Conservation (phyloP, 1,140 invertebrate genomes). For the Lepidotrigona ventralis region DNA sequence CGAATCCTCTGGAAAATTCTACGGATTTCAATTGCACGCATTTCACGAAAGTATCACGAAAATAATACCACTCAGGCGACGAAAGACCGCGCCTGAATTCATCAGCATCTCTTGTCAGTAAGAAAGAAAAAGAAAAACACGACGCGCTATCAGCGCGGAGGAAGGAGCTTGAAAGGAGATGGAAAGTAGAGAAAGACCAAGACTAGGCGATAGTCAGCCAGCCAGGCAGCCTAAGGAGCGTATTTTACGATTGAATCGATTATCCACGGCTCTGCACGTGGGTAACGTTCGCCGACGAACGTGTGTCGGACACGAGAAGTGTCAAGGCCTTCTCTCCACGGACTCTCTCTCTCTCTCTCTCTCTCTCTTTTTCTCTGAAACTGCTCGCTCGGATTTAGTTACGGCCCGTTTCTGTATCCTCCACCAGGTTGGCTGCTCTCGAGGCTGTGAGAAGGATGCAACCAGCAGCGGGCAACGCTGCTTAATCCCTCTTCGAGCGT, state of each 20-base stretch:
- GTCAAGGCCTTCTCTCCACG: conserved; percentile 67
- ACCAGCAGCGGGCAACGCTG: not conserved
- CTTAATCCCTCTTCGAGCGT: conserved; percentile 14
- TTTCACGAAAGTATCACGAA: no score
- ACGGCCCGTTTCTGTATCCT: conserved; percentile 48
- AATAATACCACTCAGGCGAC: no score
- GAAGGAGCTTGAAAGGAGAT: conserved; percentile 2
- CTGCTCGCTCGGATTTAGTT: conserved; percentile 62
- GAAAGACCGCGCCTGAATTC: not conserved
- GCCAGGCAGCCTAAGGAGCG: conserved; percentile 69
- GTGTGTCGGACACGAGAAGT: conserved; percentile 66
- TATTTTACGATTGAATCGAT: conserved; percentile 78
- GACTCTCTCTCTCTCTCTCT: not conserved
- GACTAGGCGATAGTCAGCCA: not conserved
- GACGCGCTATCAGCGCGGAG: not conserved
- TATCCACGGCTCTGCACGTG: conserved; percentile 74
- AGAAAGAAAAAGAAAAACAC: not conserved
- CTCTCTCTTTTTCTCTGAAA: conserved; percentile 30
- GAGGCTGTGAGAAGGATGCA: not conserved
- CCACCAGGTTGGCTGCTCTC: not conserved
- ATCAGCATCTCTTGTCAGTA: not conserved
- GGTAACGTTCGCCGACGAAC: conserved; percentile 70
- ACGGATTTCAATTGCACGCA: no score
- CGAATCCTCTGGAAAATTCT: no score
- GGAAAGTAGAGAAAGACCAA: conserved; percentile 33